These are phyloP conservation scores for Sakesphorus luctuosus DNA, from an alignment of 2,113 vertebrate species.

Conservation along the genomic window DNA sequence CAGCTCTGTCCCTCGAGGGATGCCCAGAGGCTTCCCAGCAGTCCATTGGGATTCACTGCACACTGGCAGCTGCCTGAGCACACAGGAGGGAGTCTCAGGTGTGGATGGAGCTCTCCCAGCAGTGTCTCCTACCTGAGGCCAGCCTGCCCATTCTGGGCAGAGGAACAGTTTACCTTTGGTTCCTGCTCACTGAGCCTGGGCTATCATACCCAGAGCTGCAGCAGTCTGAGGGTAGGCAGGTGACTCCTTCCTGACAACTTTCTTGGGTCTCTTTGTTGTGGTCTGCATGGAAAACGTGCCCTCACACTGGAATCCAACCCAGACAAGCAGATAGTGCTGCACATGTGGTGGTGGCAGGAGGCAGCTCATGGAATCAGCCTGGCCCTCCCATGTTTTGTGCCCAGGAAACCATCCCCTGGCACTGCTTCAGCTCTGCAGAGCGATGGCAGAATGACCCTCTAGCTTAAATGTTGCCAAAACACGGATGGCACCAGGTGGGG, in stretches of 20 bases:
- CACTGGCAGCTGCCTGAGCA: not conserved
- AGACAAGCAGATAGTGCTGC: not conserved
- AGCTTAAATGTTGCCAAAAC: not conserved
- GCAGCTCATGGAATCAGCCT: not conserved
- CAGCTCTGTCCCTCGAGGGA: not conserved
- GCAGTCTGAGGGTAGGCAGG: not conserved
- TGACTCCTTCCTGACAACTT: not conserved
- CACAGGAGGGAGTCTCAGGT: not conserved
- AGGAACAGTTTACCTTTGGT: not conserved
- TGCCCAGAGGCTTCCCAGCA: not conserved
- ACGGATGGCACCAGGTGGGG: too few species aligned
- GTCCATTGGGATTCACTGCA: not conserved
- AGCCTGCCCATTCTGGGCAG: fast-evolving
- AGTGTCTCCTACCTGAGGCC: not conserved
- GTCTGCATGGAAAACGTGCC: fast-evolving
- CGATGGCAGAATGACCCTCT: fast-evolving
- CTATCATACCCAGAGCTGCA: not conserved
- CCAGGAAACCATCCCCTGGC: not conserved
- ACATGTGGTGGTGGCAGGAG: fast-evolving
- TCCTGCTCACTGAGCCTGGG: not conserved
- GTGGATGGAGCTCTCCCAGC: not conserved
- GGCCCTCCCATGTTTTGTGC: not conserved
- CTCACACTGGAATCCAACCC: not conserved
- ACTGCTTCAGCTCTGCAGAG: not conserved
- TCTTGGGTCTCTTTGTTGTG: not conserved